These are phyloP conservation scores for Myopa tessellatipennis DNA, from an alignment of 2,888 invertebrate species.

Conservation along the genomic window DNA sequence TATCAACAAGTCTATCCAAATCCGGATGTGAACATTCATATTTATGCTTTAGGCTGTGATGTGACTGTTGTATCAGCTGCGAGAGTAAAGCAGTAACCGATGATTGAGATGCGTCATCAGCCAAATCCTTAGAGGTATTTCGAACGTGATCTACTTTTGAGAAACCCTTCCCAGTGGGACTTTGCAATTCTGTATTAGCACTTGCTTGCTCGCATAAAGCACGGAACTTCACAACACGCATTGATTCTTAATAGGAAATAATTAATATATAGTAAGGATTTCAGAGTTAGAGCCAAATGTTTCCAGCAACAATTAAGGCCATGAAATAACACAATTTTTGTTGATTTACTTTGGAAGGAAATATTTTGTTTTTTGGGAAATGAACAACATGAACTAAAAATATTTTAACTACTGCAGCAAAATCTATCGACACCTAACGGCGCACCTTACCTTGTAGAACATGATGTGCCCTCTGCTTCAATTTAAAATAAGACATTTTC, in stretches of 20 bases:
- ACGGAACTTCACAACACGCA: slow-evolving; percentile 83
- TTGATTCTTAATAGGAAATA: slow-evolving; percentile 77
- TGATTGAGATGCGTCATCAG: neutral
- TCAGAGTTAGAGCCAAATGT: neutral
- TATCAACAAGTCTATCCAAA: slow-evolving; percentile 83
- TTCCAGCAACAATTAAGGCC: too few relatives aligned
- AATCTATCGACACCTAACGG: neutral
- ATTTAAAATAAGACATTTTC: slow-evolving; percentile 76
- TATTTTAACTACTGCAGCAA: too few relatives aligned
- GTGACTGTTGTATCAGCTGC: slow-evolving; percentile 87
- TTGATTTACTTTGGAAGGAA: too few relatives aligned
- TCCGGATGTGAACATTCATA: slow-evolving; percentile 95
- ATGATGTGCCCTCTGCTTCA: slow-evolving; percentile 88
- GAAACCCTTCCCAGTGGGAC: neutral
- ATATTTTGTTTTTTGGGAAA: too few relatives aligned
- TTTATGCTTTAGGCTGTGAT: slow-evolving; percentile 82
- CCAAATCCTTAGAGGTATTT: neutral
- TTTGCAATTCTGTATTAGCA: neutral
- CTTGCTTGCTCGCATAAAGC: slow-evolving; percentile 70
- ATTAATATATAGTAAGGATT: neutral
- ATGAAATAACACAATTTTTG: too few relatives aligned
- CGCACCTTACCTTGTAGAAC: slow-evolving; percentile 78
- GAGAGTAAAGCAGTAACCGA: slow-evolving; percentile 72
- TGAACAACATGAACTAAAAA: too few relatives aligned
- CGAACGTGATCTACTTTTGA: neutral